Base-by-base conservation (phyloP, 2,888 invertebrate genomes). In the Anaspis maculata region DNA sequence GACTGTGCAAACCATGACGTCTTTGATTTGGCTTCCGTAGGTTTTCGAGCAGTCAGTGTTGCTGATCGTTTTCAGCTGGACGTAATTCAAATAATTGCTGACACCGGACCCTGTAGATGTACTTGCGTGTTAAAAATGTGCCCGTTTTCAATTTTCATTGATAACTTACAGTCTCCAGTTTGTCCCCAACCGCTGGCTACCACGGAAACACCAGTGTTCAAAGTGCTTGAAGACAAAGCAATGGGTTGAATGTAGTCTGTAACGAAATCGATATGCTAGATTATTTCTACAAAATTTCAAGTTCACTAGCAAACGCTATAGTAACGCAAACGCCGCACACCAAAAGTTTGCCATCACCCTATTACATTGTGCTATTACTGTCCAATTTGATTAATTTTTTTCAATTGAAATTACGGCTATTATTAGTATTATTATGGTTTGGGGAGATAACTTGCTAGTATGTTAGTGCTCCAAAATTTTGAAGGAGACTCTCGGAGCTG, bases 141-240 rank as follows among this genome's bases (percentile, higher is more conserved):
- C 13, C 10, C n/a, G 10, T 26, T 13, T 13, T 6, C 7, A 13
- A 11, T 13, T 12, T 26, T 13, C 13, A 26, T 4, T 10, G 6
- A 12, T 12, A 9, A 10, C 12, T 30, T 32, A 32, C 28, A 23
- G 15, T 34, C 30, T 13, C 34, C 24, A 12, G 22, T 34, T 34
- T 34, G 30, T 9, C 34, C 34, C 30, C 30, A 34, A 10, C 34
- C 34, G 2, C 29, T 15, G 3, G 22, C 19, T n/a, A 19, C 29
- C n/a, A 26, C 30, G 6, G 10, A 15, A 3, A 15, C 13, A 9
- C 29, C 34, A 19, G 9, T 9, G 19, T 9, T 9, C 5, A 19
- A 9, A 19, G 9, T 9, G 9, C 9, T 9, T 6, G 6, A 6
- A 9, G 6, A 6, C 19, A 19, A 9, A 19, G 19, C 6, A 9